Conservation (phyloP, 1,140 invertebrate genomes). For the Bactericera cockerelli region DNA sequence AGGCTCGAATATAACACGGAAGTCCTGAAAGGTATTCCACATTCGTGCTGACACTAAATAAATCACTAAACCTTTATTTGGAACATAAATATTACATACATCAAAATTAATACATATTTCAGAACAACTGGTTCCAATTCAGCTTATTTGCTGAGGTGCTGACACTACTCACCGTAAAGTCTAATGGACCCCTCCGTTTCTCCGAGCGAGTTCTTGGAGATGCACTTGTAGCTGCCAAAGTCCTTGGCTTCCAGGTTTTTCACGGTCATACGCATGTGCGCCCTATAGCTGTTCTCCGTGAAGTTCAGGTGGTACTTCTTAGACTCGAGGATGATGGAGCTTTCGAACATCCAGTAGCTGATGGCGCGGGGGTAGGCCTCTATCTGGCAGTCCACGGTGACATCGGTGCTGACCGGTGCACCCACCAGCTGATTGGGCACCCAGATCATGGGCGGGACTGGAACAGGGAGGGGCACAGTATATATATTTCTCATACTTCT, state of each 20-base stretch:
- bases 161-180: constrained; percentile 69
- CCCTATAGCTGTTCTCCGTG: constrained; percentile 49
- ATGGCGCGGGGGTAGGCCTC: constrained; percentile 84
- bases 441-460: constrained; percentile 84
- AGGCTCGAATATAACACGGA: too few relatives aligned
- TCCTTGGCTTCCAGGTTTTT: constrained; percentile 56
- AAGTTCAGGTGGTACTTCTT: constrained; percentile 56
- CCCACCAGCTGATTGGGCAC: constrained; percentile 82
- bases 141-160: too few relatives aligned
- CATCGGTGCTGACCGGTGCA: constrained; percentile 69
- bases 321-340: constrained; percentile 18
- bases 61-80: too few relatives aligned
- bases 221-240: constrained; percentile 72
- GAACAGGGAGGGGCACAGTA: constrained; percentile 13
- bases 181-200: constrained; percentile 82
- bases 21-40: too few relatives aligned
- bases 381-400: constrained; percentile 82
- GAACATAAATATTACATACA: too few relatives aligned
- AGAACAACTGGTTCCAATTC: too few relatives aligned
- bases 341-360: constrained; percentile 54
- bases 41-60: too few relatives aligned
- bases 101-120: too few relatives aligned
- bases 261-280: constrained; percentile 72
- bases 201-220: constrained; percentile 85
- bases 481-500: too few relatives aligned